Base-by-base conservation (phyloP, 1,140 invertebrate species). In the Caerostris extrusa region DNA sequence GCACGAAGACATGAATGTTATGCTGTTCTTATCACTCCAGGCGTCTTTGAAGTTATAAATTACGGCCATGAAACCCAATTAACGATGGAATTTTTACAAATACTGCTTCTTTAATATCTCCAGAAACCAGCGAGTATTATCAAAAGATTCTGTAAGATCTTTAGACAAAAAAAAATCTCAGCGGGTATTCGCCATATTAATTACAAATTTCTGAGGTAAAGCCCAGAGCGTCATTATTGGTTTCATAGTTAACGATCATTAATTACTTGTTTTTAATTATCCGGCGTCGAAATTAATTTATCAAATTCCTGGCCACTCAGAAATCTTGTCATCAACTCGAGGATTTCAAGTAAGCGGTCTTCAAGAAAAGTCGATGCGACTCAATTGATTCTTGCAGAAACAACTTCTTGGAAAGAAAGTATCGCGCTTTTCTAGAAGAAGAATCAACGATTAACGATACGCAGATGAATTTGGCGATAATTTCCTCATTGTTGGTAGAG, bases 221-320 rank as follows among this genome's bases (percentile, higher is more conserved):
- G 56, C 55, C 55, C 56, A n/a, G n/a, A 3, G 56, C 14, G 56
- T 56, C 82, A 85, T 88, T 90, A 90, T 90, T 71, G 88, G 53
- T 90, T 17, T 19, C 67, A 57, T 90, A 90, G 53, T 90, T 90
- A 90, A 77, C 88, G 88, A 90, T 56, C 67, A 77, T 90, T 55
- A 90, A 90, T 71, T 71, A 90, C 55, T 90, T 90, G 88, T 90
- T 90, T 90, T 71, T 90, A 90, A 77, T 90, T 57, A 90, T 69
- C 67, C 17, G 7, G 14, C 55, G 50, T 56, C 55, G 67, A 90
- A 90, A 90, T 90, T 90, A 90, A 71, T 90, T 90, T 69, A 90
- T 90, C 50, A 90, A 71, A 71, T 56, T 77, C n/a, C 88, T n/a
- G 7, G 34, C 34, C 10, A 71, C 64, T 56, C 53, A 77, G 64